These are phyloP conservation scores for Mesocentrotus franciscanus DNA, from an alignment of 53 echinoderm and acorn worm species.

Conservation along the genomic window DNA sequence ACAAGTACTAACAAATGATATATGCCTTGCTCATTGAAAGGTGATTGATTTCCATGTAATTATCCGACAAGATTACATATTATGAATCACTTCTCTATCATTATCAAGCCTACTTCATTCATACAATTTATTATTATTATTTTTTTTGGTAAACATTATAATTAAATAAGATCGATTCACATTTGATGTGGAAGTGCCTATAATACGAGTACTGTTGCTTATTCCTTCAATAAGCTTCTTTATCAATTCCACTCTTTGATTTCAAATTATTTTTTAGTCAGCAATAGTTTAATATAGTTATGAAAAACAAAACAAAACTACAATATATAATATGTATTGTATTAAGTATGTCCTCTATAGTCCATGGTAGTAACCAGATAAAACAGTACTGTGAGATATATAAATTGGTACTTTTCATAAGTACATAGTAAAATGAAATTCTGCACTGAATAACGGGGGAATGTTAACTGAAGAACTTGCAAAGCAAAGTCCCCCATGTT, in stretches of 20 bases:
- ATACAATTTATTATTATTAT: background rate
- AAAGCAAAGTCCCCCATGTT: background rate
- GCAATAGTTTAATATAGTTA: background rate
- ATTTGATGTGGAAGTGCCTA: constrained; percentile 57
- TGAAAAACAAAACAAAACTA: background rate
- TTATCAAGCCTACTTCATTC: constrained; percentile 21
- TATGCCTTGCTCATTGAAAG: constrained; percentile 23
- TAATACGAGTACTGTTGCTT: constrained; percentile 31
- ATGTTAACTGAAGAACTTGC: background rate
- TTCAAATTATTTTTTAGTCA: constrained; percentile 24
- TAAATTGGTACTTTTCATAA: constrained; percentile 1
- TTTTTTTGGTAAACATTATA: constrained; percentile 19
- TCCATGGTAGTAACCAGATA: background rate
- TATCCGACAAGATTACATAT: constrained; percentile 59
- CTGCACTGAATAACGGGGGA: background rate
- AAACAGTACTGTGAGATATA: background rate
- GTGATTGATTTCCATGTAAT: constrained; percentile 65
- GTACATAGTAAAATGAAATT: background rate
- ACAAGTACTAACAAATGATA: background rate
- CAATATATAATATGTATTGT: constrained; percentile 6
- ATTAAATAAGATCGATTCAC: constrained; percentile 34
- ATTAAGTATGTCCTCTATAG: background rate
- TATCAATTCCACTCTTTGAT: background rate
- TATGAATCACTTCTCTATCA: constrained; percentile 7
- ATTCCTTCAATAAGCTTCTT: background rate